Percentiles rank a stretch among this genome's conserved stretches.
These are phyloP conservation scores for Rhingia campestris DNA, from an alignment of 2,888 invertebrate genomes.

Conservation along the genomic window DNA sequence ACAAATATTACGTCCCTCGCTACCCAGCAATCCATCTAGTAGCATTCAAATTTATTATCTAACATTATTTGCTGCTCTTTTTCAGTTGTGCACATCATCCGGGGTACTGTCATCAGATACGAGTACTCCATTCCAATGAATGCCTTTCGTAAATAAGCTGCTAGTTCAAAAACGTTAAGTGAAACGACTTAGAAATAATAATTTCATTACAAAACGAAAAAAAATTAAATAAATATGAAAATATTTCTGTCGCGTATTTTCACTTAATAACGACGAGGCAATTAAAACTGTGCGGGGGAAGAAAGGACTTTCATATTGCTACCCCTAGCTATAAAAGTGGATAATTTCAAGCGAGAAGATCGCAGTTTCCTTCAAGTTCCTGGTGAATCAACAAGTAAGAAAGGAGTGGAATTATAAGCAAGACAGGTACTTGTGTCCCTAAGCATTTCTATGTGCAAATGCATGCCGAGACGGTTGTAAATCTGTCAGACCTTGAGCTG, in stretches of 20 bases:
- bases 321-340: conserved; percentile 57
- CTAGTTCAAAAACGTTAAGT: conserved; percentile 70
- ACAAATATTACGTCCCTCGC: conserved; percentile 13
- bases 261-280: conserved; percentile 67
- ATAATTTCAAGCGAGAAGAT: conserved; percentile 27
- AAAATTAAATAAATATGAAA: conserved; percentile 48
- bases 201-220: conserved; percentile 66
- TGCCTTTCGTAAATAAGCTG: conserved; percentile 70
- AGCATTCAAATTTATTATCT: conserved; percentile 63
- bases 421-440: conserved; percentile 1
- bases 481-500: too few species aligned
- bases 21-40: conserved; percentile 47
- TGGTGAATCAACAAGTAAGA: conserved; percentile 59
- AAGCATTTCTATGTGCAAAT: too few species aligned
- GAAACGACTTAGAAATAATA: conserved; percentile 75
- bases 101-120: conserved; percentile 36
- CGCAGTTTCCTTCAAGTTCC: conserved; percentile 60
- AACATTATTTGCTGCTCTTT: conserved; percentile 43
- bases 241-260: conserved; percentile 66
- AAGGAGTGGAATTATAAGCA: not conserved
- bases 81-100: conserved; percentile 11
- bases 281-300: conserved; percentile 41
- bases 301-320: conserved; percentile 14
- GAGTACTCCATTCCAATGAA: conserved; percentile 47
- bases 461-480: too few species aligned